Conservation (phyloP, 2,888 invertebrate genomes). For the Parapristionchus giblindavisi region DNA sequence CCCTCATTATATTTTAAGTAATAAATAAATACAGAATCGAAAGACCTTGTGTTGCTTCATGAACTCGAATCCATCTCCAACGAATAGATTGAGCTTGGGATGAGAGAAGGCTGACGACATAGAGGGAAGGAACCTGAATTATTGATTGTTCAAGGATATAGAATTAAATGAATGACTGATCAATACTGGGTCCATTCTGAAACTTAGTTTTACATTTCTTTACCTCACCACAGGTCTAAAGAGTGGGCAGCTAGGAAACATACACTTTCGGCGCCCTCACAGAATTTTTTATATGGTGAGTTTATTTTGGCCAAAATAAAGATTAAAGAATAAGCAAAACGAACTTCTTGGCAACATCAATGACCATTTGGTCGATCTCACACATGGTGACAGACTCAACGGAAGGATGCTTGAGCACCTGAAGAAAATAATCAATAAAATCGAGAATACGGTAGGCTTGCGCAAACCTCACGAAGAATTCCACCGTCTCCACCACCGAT, state of each 20-base stretch:
- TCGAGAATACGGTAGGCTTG: neutral
- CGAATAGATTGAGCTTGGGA: constrained; percentile 83
- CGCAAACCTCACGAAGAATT: constrained; percentile 84
- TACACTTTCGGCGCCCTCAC: neutral
- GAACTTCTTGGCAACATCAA: constrained; percentile 84
- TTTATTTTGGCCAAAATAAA: neutral
- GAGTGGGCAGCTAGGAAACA: too few species aligned
- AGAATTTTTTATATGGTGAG: too few species aligned
- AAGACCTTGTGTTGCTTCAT: constrained; percentile 81
- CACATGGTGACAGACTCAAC: constrained; percentile 88
- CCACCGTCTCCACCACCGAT: constrained; percentile 99
- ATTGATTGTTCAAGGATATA: too few species aligned
- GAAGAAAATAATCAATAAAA: neutral
- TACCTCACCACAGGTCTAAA: too few species aligned
- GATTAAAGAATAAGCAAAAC: neutral
- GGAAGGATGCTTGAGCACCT: constrained; percentile 84
- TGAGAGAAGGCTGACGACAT: constrained; percentile 88
- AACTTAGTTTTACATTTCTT: too few species aligned
- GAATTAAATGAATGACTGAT: too few species aligned
- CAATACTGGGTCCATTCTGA: too few species aligned
- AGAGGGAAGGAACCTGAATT: constrained; percentile 80
- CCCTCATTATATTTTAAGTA: too few species aligned
- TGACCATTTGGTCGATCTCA: constrained; percentile 91
- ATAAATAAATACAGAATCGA: too few species aligned
- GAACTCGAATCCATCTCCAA: constrained; percentile 94